Percentiles rank a stretch among this genome's conserved stretches.
These are phyloP conservation scores for Mercenaria mercenaria DNA, from an alignment of 1,140 invertebrate genomes.

Conservation along the genomic window DNA sequence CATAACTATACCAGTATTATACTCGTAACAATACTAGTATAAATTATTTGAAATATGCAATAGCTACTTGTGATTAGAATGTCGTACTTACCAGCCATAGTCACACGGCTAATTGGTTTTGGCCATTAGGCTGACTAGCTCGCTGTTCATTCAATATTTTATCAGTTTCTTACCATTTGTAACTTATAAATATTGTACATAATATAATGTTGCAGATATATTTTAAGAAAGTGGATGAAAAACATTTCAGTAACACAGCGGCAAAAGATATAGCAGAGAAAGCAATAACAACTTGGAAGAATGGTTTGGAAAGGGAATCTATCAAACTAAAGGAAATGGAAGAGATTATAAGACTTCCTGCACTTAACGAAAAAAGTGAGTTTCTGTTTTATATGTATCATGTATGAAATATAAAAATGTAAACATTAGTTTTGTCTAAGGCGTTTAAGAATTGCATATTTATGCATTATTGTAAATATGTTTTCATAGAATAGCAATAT, in stretches of 20 bases:
- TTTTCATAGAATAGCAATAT: not conserved
- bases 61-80: no score
- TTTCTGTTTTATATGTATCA: not conserved
- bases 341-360: constrained; percentile 31
- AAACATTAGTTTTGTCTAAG: not conserved
- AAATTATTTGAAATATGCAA: no score
- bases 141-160: not conserved
- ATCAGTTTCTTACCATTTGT: not conserved
- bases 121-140: no score
- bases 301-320: not conserved
- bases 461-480: not conserved
- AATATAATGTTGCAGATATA: no score
- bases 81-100: no score
- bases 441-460: not conserved
- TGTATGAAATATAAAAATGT: not conserved
- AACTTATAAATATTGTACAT: not conserved
- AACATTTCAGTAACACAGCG: constrained; percentile 55
- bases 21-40: no score
- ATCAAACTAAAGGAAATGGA: constrained; percentile 64
- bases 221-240: no score
- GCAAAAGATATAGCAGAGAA: constrained; percentile 45
- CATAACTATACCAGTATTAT: no score
- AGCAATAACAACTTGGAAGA: constrained; percentile 34
- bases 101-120: no score
- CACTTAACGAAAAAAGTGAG: constrained; percentile 37